Conservation (phyloP, 2,888 invertebrate genomes). For the Hirtodrosophila cameraria region DNA sequence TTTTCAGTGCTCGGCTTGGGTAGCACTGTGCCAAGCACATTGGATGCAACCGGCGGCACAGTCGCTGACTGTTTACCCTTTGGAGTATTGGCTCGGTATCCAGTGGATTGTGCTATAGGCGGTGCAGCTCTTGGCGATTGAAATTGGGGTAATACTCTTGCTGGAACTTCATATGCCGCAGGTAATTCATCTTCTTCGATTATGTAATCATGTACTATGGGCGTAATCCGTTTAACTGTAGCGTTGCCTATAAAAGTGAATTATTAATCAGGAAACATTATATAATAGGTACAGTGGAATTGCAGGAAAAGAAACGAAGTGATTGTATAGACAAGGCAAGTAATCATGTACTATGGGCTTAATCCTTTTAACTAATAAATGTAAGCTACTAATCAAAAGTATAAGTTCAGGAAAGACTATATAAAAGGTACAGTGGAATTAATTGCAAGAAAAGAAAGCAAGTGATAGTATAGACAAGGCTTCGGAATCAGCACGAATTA, state of each 20-base stretch:
- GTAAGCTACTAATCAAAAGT: too few species aligned
- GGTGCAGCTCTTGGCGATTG: constrained; percentile 56
- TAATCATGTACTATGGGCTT: too few species aligned
- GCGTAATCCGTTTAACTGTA: constrained; percentile 44
- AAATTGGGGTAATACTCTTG: constrained; percentile 31
- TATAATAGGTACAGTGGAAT: too few species aligned
- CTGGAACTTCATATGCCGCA: constrained; percentile 16
- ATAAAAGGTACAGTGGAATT: too few species aligned
- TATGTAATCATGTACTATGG: constrained; percentile 59
- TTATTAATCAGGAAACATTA: too few species aligned
- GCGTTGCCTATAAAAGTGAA: constrained; percentile 22
- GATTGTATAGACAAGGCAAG: too few species aligned
- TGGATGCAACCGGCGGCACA: constrained; percentile 5
- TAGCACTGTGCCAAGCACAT: constrained; percentile 13
- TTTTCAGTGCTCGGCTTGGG: constrained; percentile 77
- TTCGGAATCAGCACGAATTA: too few species aligned
- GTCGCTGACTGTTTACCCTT: constrained; percentile 24
- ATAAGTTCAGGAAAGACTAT: too few species aligned
- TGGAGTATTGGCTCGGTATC: constrained; percentile 70
- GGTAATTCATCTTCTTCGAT: constrained; percentile 55
- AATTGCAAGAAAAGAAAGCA: too few species aligned
- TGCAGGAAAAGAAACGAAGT: too few species aligned
- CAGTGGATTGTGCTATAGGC: constrained; percentile 78
- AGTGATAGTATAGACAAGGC: too few species aligned
- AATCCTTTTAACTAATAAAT: too few species aligned